A percentile compares a stretch with the other conserved stretches of the same genome.
Evolutionary conservation across 2,888 invertebrate genomes (phyloP).

Genomic region (Lottia scabra): DNA sequence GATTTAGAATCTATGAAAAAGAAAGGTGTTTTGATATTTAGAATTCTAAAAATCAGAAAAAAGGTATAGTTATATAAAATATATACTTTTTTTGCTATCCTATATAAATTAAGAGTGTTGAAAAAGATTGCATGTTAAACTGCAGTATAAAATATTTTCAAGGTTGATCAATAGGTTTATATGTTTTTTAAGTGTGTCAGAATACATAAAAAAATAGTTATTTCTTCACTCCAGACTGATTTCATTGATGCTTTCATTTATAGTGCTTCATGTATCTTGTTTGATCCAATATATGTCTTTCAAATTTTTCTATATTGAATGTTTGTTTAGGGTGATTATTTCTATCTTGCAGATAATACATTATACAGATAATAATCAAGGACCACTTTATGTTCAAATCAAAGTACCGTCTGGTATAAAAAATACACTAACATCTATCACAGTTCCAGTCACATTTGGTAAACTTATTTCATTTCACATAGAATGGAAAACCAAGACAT

Average conservation of each 20-base stretch:
- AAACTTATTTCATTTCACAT: slow-evolving; percentile 33
- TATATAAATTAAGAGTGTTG: too few relatives aligned
- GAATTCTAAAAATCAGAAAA: not conserved
- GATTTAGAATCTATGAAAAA: not conserved
- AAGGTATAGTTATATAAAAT: not conserved
- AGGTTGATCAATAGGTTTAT: too few relatives aligned
- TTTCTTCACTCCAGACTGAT: too few relatives aligned
- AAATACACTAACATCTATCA: slow-evolving; percentile 9
- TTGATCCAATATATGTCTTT: not conserved
- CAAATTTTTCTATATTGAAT: too few relatives aligned
- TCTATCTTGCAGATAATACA: slow-evolving; percentile 36
- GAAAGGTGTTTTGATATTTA: not conserved
- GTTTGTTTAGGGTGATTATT: too few relatives aligned
- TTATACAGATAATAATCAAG: slow-evolving; percentile 28
- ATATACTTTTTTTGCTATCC: too few relatives aligned
- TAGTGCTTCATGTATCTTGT: not conserved
- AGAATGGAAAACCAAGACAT: slow-evolving; percentile 24
- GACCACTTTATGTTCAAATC: slow-evolving; percentile 29
- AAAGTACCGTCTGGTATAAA: not conserved
- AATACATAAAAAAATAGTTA: too few relatives aligned
- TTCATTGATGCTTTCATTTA: too few relatives aligned
- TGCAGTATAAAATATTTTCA: too few relatives aligned
- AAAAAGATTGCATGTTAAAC: too few relatives aligned
- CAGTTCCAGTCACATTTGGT: slow-evolving; percentile 39
- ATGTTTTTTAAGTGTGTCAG: too few relatives aligned